Conservation (phyloP, 2,113 vertebrate genomes). For the Dunckerocampus dactyliophorus region DNA sequence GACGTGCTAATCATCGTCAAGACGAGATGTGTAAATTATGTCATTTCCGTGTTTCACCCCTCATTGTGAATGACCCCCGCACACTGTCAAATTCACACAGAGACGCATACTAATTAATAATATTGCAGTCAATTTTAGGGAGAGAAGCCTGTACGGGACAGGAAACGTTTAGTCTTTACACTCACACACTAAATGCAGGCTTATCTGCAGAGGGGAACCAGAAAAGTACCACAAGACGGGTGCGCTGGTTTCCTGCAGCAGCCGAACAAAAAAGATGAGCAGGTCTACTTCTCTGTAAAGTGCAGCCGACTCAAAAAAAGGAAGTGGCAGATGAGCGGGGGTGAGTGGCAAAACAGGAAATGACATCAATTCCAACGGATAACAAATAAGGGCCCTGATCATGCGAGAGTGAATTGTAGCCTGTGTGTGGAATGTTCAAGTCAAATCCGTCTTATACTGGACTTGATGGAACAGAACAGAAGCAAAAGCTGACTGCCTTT, state of each 20-base stretch:
- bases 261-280: constrained; percentile 59
- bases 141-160: too few relatives aligned
- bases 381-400: constrained; percentile 19
- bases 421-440: not conserved
- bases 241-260: constrained; percentile 64
- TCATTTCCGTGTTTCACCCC: too few relatives aligned
- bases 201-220: not conserved
- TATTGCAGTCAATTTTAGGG: too few relatives aligned
- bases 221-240: constrained; percentile 67
- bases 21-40: not conserved
- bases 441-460: not conserved
- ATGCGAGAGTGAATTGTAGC: constrained; percentile 18
- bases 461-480: not conserved
- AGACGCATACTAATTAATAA: too few relatives aligned
- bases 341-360: constrained; percentile 55
- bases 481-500: constrained; percentile 1
- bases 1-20: not conserved
- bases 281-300: constrained; percentile 53
- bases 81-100: too few relatives aligned
- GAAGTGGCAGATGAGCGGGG: constrained; percentile 48
- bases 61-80: too few relatives aligned
- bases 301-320: constrained; percentile 52
- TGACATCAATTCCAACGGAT: constrained; percentile 54
- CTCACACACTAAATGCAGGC: too few relatives aligned
- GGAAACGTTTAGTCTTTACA: too few relatives aligned